Evolutionary conservation across 2,797 vertebrate genomes (phyloP).

Genomic region (Petrocephalus sullivani): DNA sequence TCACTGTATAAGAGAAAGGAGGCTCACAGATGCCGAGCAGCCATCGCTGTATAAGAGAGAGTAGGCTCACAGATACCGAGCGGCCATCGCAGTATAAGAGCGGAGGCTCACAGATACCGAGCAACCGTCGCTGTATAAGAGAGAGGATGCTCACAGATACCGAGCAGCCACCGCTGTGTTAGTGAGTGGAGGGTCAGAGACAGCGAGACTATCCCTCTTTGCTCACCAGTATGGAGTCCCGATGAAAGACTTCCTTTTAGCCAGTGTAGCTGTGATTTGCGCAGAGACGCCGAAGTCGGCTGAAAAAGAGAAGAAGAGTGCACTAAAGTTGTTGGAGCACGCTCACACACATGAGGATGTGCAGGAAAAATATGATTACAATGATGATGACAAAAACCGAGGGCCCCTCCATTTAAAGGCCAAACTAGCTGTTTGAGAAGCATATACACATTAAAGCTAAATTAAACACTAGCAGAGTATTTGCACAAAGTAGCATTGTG

Average conservation of each 20-base stretch:
- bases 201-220: not conserved
- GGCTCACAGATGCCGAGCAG: no score
- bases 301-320: slow-evolving; percentile 36
- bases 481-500: not conserved
- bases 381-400: not conserved
- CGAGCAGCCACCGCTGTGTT: not conserved
- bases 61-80: not conserved
- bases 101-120: no score
- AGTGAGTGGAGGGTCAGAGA: not conserved
- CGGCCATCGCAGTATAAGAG: not conserved
- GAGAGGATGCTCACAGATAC: no score
- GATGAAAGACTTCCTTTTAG: slow-evolving; percentile 98
- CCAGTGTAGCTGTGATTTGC: slow-evolving; percentile 95
- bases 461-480: not conserved
- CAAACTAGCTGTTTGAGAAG: not conserved
- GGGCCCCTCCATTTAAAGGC: not conserved
- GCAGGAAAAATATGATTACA: not conserved
- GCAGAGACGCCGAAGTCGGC: slow-evolving; percentile 97
- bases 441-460: not conserved
- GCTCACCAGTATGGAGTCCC: slow-evolving; percentile 96
- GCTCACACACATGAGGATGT: not conserved
- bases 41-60: not conserved
- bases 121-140: no score
- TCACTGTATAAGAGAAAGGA: no score
- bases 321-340: not conserved